Conservation (phyloP, 2,888 invertebrate species). For the Leptinotarsa rubiginosa region DNA sequence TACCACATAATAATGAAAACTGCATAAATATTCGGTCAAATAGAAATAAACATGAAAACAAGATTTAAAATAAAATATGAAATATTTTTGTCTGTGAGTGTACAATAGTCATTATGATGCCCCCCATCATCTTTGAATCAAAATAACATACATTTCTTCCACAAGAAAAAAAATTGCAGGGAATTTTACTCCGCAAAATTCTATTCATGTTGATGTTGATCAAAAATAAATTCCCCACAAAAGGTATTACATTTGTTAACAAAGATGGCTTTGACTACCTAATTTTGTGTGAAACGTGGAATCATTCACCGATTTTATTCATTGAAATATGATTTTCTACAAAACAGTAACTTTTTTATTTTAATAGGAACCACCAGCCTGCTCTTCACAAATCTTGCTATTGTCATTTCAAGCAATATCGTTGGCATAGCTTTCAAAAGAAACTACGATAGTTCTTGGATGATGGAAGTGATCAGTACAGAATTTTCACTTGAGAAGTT, state of each 20-base stretch:
- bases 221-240: not conserved
- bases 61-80: no score
- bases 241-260: not conserved
- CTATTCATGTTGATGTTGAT: no score
- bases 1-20: no score
- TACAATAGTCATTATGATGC: no score
- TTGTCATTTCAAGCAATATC: constrained; percentile 67
- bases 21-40: no score
- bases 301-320: no score
- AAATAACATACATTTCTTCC: no score
- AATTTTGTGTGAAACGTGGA: not conserved
- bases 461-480: constrained; percentile 20
- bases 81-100: no score
- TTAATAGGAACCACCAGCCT: constrained; percentile 16
- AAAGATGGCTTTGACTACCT: not conserved
- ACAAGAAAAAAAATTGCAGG: no score
- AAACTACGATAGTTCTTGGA: constrained; percentile 56
- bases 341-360: not conserved
- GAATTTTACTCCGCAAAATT: no score
- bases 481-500: constrained; percentile 9
- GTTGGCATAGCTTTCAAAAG: constrained; percentile 65
- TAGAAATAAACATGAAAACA: no score
- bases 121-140: no score
- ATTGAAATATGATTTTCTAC: not conserved
- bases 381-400: constrained; percentile 65